These are phyloP conservation scores for Cygnus olor DNA, from an alignment of 2,797 vertebrate genomes.

Conservation along the genomic window DNA sequence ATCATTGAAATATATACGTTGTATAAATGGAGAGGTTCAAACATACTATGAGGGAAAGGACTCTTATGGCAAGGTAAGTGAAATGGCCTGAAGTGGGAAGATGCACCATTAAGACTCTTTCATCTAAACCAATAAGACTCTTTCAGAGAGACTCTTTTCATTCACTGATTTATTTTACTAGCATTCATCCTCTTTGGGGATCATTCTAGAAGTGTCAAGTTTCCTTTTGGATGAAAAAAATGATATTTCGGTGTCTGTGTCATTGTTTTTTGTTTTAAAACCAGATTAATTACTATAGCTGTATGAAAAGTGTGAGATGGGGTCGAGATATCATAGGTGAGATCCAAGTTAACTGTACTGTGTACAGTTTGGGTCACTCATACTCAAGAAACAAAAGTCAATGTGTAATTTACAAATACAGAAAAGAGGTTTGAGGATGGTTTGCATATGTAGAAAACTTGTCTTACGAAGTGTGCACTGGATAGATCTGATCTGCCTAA, in stretches of 20 bases:
- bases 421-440: not conserved
- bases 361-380: too few relatives aligned
- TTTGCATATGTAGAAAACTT: not conserved
- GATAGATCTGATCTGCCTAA: not conserved
- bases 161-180: not conserved
- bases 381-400: not conserved
- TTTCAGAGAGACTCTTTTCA: not conserved
- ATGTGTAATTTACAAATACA: not conserved
- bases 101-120: too few relatives aligned
- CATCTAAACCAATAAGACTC: not conserved
- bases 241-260: not conserved
- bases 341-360: not conserved
- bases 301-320: not conserved
- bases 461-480: not conserved
- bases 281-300: not conserved
- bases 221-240: not conserved
- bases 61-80: too few relatives aligned
- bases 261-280: not conserved
- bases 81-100: too few relatives aligned
- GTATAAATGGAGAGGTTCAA: not conserved
- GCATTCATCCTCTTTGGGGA: not conserved
- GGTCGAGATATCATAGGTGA: not conserved
- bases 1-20: not conserved
- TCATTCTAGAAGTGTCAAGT: not conserved
- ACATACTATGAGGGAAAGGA: not conserved